Percentiles rank a stretch among this genome's conserved stretches.
Conservation (phyloP, 2,113 vertebrate species). For the Mormyrus iriodes region DNA sequence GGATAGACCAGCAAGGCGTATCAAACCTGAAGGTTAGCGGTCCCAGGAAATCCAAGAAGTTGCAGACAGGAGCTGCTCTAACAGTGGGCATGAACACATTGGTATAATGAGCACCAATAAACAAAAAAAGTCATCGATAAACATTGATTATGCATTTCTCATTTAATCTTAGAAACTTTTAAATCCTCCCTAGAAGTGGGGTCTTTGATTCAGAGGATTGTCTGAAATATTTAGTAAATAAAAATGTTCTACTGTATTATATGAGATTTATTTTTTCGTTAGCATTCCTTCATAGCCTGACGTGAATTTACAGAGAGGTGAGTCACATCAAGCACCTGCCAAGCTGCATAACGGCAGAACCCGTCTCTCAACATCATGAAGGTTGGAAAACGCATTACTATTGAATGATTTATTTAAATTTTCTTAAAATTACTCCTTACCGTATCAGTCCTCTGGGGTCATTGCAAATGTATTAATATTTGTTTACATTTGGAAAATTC, state of each 20-base stretch:
- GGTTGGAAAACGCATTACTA: not conserved
- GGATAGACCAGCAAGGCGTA: not conserved
- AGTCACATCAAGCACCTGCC: not conserved
- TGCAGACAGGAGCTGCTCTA: not conserved
- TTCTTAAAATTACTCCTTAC: not conserved
- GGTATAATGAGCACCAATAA: not conserved
- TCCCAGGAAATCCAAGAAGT: not conserved
- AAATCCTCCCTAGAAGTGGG: not conserved
- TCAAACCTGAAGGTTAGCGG: not conserved
- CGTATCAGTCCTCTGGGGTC: not conserved
- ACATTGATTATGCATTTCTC: not conserved
- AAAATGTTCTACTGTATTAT: not conserved
- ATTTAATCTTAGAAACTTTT: not conserved
- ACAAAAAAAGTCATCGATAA: not conserved
- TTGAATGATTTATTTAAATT: not conserved
- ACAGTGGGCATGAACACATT: not conserved
- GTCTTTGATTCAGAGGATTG: not conserved
- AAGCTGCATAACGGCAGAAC: not conserved
- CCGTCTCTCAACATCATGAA: not conserved
- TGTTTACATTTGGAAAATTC: not conserved
- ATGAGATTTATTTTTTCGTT: not conserved
- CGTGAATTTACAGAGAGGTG: not conserved
- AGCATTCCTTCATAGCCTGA: not conserved
- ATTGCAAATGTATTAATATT: not conserved
- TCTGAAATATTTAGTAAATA: not conserved